Evolutionary conservation across 1,140 invertebrate genomes (phyloP).

Genomic region (Eupeodes corollae): DNA sequence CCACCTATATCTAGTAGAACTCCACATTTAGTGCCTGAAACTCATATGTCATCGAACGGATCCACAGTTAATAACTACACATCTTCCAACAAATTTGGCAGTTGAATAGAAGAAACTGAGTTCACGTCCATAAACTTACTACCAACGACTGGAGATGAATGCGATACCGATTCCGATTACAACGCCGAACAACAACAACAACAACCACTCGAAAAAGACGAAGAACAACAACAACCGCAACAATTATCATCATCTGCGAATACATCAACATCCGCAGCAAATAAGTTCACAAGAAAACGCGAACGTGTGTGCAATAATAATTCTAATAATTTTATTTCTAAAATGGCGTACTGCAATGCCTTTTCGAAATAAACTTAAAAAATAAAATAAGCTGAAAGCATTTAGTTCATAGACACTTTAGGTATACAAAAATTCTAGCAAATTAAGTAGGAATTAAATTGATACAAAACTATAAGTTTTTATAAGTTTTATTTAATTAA

Average conservation of each 20-base stretch:
- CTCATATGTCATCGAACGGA: constrained; percentile 41
- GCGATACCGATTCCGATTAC: not conserved
- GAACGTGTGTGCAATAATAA: constrained; percentile 37
- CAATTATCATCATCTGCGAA: constrained; percentile 11
- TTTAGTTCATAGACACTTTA: too few species aligned
- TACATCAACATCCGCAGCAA: constrained; percentile 5
- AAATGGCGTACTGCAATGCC: constrained; percentile 33
- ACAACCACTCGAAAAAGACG: constrained; percentile 11
- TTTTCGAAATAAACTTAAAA: too few species aligned
- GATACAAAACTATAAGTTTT: too few species aligned
- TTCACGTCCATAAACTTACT: not conserved
- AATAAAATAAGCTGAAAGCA: too few species aligned
- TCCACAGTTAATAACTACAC: constrained; percentile 36
- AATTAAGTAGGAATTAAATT: too few species aligned
- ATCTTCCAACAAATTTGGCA: constrained; percentile 38
- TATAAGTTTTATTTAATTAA: too few species aligned
- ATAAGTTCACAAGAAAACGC: constrained; percentile 36
- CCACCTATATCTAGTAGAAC: constrained; percentile 57
- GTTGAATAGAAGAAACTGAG: constrained; percentile 15
- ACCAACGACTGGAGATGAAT: not conserved
- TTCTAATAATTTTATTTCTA: constrained; percentile 33
- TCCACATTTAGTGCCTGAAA: constrained; percentile 60
- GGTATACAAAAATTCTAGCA: too few species aligned
- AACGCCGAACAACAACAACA: constrained; percentile 3
- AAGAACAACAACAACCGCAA: constrained; percentile 9